phyloP scores from a whole-genome alignment of 2,797 vertebrate genomes.

The Melopsittacus undulatus region DNA sequence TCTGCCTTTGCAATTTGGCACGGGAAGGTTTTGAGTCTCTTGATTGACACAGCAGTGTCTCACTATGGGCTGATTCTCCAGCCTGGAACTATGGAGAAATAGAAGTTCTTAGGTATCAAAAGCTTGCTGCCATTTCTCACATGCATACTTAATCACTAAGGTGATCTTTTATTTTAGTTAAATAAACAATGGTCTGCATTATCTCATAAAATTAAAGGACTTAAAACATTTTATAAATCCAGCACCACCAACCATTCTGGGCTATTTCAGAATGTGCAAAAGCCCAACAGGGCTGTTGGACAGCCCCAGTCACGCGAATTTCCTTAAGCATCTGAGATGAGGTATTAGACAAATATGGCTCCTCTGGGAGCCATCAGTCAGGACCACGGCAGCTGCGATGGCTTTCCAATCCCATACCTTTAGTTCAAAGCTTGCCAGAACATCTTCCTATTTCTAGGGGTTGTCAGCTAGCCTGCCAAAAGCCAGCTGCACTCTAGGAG shows the following conservation, averaged over 20 bases:
- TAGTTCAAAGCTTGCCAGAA: conserved; percentile 64
- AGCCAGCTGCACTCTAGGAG: conserved; percentile 32
- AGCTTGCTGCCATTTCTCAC: background rate
- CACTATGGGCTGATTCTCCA: background rate
- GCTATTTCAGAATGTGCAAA: background rate
- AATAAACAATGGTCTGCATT: background rate
- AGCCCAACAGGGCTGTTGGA: background rate
- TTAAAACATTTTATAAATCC: background rate
- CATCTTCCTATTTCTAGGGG: conserved; percentile 57
- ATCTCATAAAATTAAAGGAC: background rate
- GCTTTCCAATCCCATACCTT: conserved; percentile 49
- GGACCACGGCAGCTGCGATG: conserved; percentile 17
- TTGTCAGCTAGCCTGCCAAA: conserved; percentile 42
- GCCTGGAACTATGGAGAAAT: background rate
- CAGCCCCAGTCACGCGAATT: background rate
- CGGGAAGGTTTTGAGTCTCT: background rate
- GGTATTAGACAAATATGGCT: conserved; percentile 37
- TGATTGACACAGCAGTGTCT: background rate
- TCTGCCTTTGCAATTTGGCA: background rate
- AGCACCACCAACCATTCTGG: background rate
- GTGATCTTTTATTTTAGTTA: conserved; percentile 26
- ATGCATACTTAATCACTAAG: background rate
- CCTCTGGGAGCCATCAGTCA: conserved; percentile 43
- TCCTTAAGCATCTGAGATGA: conserved; percentile 50
- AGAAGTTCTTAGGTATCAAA: background rate